phyloP scores from a whole-genome alignment of 2,888 invertebrate species.

The Itoplectis maculator region DNA sequence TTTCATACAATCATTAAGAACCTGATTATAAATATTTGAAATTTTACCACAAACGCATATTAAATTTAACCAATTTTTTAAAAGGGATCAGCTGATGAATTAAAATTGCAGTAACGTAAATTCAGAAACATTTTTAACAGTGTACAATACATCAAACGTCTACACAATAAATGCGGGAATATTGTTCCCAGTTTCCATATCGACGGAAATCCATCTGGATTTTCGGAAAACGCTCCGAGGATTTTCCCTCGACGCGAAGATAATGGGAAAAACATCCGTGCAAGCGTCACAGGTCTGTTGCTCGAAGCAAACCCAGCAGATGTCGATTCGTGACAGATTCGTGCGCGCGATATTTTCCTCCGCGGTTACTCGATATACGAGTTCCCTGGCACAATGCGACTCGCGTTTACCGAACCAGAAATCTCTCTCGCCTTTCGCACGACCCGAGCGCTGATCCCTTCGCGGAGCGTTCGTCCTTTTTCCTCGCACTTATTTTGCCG shows the following conservation, averaged over 20 bases:
- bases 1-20: no score
- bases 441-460: background rate
- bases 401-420: slow-evolving; percentile 15
- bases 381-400: slow-evolving; percentile 31
- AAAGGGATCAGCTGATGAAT: no score
- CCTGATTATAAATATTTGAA: no score
- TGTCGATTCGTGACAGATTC: slow-evolving; percentile 63
- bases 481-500: slow-evolving; percentile 13
- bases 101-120: no score
- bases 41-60: no score
- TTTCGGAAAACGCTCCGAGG: slow-evolving; percentile 40
- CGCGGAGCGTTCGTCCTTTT: background rate
- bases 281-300: background rate
- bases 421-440: slow-evolving; percentile 23
- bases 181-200: slow-evolving; percentile 33
- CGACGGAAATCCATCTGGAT: slow-evolving; percentile 59
- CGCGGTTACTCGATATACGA: background rate
- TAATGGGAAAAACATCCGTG: slow-evolving; percentile 18
- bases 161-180: slow-evolving; percentile 17
- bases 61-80: no score
- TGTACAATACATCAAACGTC: no score
- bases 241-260: slow-evolving; percentile 36
- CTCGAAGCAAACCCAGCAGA: slow-evolving; percentile 51
- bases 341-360: slow-evolving; percentile 41
- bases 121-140: no score